Evolutionary conservation across 2,797 vertebrate species (phyloP).

Genomic region (Anguilla obscura): DNA sequence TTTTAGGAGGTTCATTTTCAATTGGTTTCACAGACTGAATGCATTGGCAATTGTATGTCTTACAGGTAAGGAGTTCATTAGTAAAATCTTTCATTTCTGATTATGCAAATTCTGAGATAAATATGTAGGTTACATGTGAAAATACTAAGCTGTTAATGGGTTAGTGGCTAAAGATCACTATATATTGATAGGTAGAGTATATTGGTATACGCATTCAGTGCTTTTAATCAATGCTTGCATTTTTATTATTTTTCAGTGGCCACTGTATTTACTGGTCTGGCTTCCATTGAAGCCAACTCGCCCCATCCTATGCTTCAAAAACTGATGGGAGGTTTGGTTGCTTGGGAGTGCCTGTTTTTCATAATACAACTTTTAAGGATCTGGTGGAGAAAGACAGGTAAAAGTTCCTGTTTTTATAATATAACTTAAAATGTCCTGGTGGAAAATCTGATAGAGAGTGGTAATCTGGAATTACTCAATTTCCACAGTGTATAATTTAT

Average conservation of each 20-base stretch:
- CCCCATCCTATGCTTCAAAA: slow-evolving; percentile 8
- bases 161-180: neutral
- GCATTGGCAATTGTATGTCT: slow-evolving; percentile 23
- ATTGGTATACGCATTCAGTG: neutral
- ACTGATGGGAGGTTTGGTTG: slow-evolving; percentile 44
- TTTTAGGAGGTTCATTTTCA: slow-evolving; percentile 44
- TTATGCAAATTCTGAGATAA: neutral
- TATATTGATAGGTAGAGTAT: neutral
- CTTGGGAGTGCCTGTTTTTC: slow-evolving; percentile 42
- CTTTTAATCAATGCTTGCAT: neutral
- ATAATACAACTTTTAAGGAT: neutral
- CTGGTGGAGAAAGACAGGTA: neutral
- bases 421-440: neutral
- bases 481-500: too few relatives aligned
- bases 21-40: neutral
- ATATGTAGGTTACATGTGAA: neutral
- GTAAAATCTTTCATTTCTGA: neutral
- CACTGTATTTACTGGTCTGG: slow-evolving; percentile 42
- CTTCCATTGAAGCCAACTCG: neutral
- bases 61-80: slow-evolving; percentile 50
- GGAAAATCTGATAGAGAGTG: neutral
- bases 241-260: slow-evolving; percentile 50
- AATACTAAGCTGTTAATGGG: neutral
- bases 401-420: neutral
- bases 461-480: neutral